Evolutionary conservation across 1,140 invertebrate species (phyloP).

Genomic region (Psilanteris sp.): DNA sequence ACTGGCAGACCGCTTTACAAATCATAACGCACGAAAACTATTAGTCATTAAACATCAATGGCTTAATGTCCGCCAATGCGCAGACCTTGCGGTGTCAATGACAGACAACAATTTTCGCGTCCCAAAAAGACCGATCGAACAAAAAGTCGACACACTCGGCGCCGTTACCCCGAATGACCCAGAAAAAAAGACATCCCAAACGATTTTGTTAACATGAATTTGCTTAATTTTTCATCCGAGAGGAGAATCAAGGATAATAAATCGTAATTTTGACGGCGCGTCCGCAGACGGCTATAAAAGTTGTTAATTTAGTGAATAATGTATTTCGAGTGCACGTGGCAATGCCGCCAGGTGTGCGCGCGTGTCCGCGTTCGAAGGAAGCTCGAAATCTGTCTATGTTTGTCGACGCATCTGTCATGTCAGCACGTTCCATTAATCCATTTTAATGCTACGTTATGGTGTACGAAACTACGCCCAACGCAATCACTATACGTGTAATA

Average conservation of each 20-base stretch:
- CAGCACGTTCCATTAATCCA: conserved; percentile 70
- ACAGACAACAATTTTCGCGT: no score
- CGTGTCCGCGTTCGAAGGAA: conserved; percentile 46
- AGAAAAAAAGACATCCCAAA: no score
- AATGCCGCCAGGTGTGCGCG: conserved; percentile 42
- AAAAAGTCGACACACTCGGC: no score
- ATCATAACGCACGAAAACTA: no score
- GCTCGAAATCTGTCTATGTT: conserved; percentile 64
- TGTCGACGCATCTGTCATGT: conserved; percentile 69
- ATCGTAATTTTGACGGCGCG: conserved; percentile 8
- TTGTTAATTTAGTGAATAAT: conserved; percentile 52
- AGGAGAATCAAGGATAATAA: conserved; percentile 5
- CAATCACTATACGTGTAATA: conserved; percentile 56
- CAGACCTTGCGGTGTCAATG: no score
- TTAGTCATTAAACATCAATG: no score
- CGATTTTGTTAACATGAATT: no score
- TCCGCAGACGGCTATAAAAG: conserved; percentile 25
- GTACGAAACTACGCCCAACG: conserved; percentile 51
- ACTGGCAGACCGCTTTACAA: no score
- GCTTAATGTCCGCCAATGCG: no score
- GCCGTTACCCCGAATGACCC: no score
- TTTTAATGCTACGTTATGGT: conserved; percentile 63
- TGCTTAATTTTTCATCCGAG: conserved; percentile 5
- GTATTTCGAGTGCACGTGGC: conserved; percentile 44
- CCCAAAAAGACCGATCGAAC: no score